Evolutionary conservation across 2,888 invertebrate species (phyloP).

Genomic region (Loripinus fragilis): DNA sequence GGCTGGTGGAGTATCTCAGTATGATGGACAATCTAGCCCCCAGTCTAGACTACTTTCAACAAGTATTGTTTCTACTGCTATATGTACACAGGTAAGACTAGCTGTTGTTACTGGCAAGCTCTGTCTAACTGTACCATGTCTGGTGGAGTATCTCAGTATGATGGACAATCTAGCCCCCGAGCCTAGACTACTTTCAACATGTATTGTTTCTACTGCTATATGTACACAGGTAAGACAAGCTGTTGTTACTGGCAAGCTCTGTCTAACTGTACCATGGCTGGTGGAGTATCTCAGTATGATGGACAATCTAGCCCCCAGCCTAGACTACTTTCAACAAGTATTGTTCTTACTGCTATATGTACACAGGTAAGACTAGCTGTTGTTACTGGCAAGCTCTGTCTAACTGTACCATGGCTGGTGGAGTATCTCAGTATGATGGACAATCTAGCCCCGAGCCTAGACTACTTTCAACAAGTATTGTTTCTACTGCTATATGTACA

Average conservation of each 20-base stretch:
- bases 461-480: conserved; percentile 87
- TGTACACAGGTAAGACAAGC: conserved; percentile 87
- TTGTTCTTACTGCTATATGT: conserved; percentile 88
- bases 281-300: conserved; percentile 92
- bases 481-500: conserved; percentile 88
- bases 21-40: conserved; percentile 91
- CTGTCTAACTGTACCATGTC: too few species aligned
- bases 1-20: conserved; percentile 91
- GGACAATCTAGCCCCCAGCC: conserved; percentile 88
- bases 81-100: conserved; percentile 87
- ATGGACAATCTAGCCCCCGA: conserved; percentile 89
- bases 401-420: conserved; percentile 93
- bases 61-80: conserved; percentile 87
- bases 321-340: conserved; percentile 87
- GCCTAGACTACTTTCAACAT: conserved; percentile 87
- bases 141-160: conserved; percentile 92
- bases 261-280: too few species aligned
- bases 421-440: conserved; percentile 94
- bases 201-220: conserved; percentile 87
- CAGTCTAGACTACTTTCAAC: conserved; percentile 87
- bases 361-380: conserved; percentile 87
- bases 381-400: conserved; percentile 86
- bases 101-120: too few species aligned
- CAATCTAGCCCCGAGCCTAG: conserved; percentile 87
- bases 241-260: too few species aligned